A percentile compares a stretch with the other conserved stretches of the same genome.
These are phyloP conservation scores for Leuciscus idus DNA, from an alignment of 2,113 vertebrate species.

Conservation along the genomic window DNA sequence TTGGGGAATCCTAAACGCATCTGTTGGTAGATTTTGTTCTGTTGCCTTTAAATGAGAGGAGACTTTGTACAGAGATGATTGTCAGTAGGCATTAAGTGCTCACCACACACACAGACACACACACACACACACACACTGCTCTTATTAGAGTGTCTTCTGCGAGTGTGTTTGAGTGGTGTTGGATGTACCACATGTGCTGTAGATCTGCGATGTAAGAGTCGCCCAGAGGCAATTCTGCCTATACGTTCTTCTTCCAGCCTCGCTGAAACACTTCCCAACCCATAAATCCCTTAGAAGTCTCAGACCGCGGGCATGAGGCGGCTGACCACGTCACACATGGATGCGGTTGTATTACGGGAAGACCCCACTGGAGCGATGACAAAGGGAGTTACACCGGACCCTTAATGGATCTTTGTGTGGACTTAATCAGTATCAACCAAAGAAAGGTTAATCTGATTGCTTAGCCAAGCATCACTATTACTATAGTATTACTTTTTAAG, in stretches of 20 bases:
- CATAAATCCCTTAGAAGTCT: conserved; percentile 19
- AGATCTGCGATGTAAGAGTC: background rate
- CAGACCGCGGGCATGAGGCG: background rate
- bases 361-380: background rate
- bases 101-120: background rate
- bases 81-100: background rate
- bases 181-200: conserved; percentile 4
- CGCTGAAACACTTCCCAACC: background rate
- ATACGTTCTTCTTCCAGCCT: background rate
- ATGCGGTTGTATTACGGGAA: background rate
- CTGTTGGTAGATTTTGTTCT: background rate
- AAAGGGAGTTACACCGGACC: background rate
- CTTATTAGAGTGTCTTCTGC: background rate
- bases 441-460: background rate
- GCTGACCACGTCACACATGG: background rate
- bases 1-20: no score
- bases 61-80: background rate
- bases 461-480: background rate
- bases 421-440: background rate
- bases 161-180: background rate
- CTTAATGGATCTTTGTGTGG: background rate
- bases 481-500: background rate
- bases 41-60: background rate
- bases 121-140: background rate
- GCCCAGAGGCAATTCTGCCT: conserved; percentile 1